Base-by-base conservation (phyloP, 2,797 vertebrate species). In the Neomorphus geoffroyi region DNA sequence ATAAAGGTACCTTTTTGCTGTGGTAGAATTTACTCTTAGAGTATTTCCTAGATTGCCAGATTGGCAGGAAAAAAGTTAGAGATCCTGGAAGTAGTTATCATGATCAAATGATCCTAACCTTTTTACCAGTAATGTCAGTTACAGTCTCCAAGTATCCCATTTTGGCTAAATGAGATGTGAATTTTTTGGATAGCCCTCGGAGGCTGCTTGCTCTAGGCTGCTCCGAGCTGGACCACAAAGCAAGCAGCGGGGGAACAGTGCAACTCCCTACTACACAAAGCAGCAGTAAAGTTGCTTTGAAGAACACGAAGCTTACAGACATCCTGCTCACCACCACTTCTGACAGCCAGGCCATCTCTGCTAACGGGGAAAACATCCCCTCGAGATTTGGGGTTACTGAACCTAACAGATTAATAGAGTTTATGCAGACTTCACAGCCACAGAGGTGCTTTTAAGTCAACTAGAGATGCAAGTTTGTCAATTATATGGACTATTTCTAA, bases 371-470 rank as follows among this genome's bases (percentile, higher is more conserved):
- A 81, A 93, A 79, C 9, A 4, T 77, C 43, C 88, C 65, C 67
- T 22, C 0, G 43, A 86, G 89, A 92, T 92, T 46, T 73, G 84
- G 66, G 64, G 85, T 92, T 85, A 95, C 80, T 79, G 51, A 95
- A 86, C 88, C 86, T 79, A 73, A 86, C 70, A 85, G 69, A 69
- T 94, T 96, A 92, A 95, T 90, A 88, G 90, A 94, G 58, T 90
- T 90, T 60, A 83, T 11, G 4, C 3, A 1, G 80, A 90, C 91
- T 92, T 85, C 74, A 80, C 58, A 94, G 86, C 87, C 93, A 95
- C 93, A 96, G 82, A 93, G 86, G 73, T 92, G 83, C 82, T 94
- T 91, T 91, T 70, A 80, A 77, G 88, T 93, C 91, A 89, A 86
- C 92, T 57, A 91, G 58, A 95, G 74, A 81, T 82, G 75, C 65